Evolutionary conservation across 2,113 vertebrate species (phyloP).

Genomic region (Mesoclemmys tuberculata): DNA sequence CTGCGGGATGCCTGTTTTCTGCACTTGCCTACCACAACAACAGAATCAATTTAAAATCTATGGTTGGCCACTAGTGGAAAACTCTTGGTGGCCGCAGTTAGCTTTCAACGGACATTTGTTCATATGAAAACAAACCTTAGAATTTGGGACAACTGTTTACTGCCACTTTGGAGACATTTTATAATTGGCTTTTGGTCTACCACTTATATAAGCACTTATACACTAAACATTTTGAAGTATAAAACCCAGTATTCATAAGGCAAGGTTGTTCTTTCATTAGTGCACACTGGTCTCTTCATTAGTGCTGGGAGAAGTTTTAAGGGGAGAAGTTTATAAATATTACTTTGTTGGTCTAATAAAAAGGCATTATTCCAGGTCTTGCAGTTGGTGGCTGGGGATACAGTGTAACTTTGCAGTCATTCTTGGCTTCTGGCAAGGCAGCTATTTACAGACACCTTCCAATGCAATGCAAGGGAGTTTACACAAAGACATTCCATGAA

Average conservation of each 20-base stretch:
- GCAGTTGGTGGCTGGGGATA: not conserved
- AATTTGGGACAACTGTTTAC: constrained; percentile 3
- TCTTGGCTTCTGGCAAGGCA: not conserved
- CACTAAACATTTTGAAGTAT: not conserved
- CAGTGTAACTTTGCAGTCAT: not conserved
- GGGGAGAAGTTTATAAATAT: not conserved
- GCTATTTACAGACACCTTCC: not conserved
- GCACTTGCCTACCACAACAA: not conserved
- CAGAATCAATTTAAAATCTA: not conserved
- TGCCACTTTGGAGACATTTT: not conserved
- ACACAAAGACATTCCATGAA: not conserved
- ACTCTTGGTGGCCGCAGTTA: not conserved
- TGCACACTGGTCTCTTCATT: not conserved
- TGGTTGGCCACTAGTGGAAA: constrained; percentile 5
- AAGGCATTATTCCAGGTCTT: not conserved
- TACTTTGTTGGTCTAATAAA: not conserved
- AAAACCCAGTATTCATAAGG: not conserved
- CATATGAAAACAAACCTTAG: not conserved
- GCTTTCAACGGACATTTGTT: constrained; percentile 15
- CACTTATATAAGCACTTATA: not conserved
- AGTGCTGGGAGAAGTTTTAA: not conserved
- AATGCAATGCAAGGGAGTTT: not conserved
- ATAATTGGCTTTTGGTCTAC: not conserved
- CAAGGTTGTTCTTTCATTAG: not conserved
- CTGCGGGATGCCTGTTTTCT: not conserved